A percentile compares a stretch with the other conserved stretches of the same genome.
These are phyloP conservation scores for Picathartes gymnocephalus DNA, from an alignment of 2,113 vertebrate genomes.

Conservation along the genomic window DNA sequence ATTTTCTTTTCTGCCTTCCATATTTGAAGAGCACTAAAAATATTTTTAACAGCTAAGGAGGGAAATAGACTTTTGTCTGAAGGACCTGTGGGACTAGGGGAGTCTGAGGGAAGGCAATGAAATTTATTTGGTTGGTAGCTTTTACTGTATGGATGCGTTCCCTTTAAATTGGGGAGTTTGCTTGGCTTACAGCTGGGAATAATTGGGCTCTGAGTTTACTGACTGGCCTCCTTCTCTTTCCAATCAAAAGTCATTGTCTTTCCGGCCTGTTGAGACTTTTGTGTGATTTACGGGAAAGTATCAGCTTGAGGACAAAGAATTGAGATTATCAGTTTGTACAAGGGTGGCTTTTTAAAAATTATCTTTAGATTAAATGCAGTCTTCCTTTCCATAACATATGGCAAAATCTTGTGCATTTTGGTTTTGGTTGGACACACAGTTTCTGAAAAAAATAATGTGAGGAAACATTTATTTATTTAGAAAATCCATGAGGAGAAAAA, in stretches of 20 bases:
- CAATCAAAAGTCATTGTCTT: constrained; percentile 44
- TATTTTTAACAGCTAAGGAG: constrained; percentile 49
- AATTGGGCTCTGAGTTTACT: constrained; percentile 48
- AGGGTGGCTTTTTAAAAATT: neutral
- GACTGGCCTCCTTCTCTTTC: constrained; percentile 1
- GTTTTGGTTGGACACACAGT: neutral
- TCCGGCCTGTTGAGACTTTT: neutral
- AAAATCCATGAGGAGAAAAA: neutral
- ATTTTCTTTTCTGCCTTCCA: constrained; percentile 25
- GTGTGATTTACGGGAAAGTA: neutral
- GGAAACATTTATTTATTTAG: neutral
- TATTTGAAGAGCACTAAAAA: constrained; percentile 51
- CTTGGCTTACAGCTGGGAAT: constrained; percentile 45
- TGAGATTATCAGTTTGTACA: neutral
- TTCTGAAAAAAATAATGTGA: neutral
- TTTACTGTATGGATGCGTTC: constrained; percentile 22
- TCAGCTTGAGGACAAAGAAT: neutral
- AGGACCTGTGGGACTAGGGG: constrained; percentile 11
- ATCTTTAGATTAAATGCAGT: neutral
- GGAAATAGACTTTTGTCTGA: constrained; percentile 49
- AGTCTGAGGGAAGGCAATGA: neutral
- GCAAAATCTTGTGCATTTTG: neutral
- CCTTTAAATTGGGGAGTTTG: constrained; percentile 38
- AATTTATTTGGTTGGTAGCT: constrained; percentile 22
- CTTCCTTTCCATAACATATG: neutral